Evolutionary conservation across 92 coral and sea anemone genomes (phyloP), one percentile per base, ranked within the genome.

Genomic region (Epizoanthus illoricatus): DNA sequence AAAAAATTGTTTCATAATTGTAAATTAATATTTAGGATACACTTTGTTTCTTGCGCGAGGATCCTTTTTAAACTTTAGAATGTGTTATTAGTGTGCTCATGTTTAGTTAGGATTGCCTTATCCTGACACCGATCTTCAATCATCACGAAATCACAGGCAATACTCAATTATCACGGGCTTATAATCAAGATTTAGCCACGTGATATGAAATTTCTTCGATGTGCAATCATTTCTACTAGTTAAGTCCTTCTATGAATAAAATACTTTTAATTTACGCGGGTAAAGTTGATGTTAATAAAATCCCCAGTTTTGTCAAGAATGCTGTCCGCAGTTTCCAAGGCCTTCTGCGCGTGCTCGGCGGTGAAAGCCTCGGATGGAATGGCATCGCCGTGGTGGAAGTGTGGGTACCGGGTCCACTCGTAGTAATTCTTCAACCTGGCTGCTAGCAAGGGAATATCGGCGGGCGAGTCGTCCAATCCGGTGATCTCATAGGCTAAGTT

Each of bases 341-440:
- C 98, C 60, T 90, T 92, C 58, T 84, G 71, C 54, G 98, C 95
- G 69, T 93, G 92, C 70, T 93, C 98, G 62, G 43, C 56, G 10
- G 90, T 85, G 65, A 95, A 95, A 11, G 94, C 94, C 57, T 91
- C 96, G 6, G 96, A 90, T 23, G 98, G 98, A 6, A 88, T 90
- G 47, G 84, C 80, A 23, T 87, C 92, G 9, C 94, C 92, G 28
- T 89, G 94, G 69, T 95, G 98, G 65, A 80, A 94, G 75, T 95
- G 97, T 19, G 98, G 98, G 63, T 95, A 95, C 57, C 98, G 94
- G 19, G 98, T 95, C 84, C 91, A 88, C 62, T 91, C 92, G 76
- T 93, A 93, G 82, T 93, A 95, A 68, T 93, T 89, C 80, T 90
- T 86, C 62, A 95, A 88, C 45, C 89, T 94, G 41, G 97, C 90